Percentiles rank a stretch among this genome's conserved stretches.
Conservation (phyloP, 2,888 invertebrate species). For the Isoperla grammatica region DNA sequence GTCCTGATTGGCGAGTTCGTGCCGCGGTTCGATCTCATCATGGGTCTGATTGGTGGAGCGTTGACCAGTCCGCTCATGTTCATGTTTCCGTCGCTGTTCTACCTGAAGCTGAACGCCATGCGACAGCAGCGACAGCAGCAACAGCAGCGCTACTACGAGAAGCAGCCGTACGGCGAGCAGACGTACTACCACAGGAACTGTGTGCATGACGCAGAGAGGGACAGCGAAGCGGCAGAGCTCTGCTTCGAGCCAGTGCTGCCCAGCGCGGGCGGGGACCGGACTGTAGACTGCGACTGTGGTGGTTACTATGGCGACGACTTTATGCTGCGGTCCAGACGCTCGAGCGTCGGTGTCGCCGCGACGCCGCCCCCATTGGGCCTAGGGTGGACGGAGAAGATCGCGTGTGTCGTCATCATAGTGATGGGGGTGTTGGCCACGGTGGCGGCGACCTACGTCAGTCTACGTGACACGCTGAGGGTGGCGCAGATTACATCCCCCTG, state of each 20-base stretch:
- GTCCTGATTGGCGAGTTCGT: slow-evolving; percentile 75
- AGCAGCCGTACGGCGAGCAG: slow-evolving; percentile 33
- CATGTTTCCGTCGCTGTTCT: slow-evolving; percentile 76
- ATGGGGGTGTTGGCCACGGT: slow-evolving; percentile 57
- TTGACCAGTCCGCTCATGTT: slow-evolving; percentile 79
- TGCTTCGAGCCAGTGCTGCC: slow-evolving; percentile 3
- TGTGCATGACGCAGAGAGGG: slow-evolving; percentile 16
- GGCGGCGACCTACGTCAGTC: slow-evolving; percentile 64
- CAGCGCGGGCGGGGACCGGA: background rate
- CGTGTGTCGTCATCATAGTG: slow-evolving; percentile 53
- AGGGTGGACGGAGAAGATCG: slow-evolving; percentile 42
- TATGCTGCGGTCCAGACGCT: background rate
- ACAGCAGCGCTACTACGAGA: slow-evolving; percentile 21
- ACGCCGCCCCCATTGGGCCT: slow-evolving; percentile 29
- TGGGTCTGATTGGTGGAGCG: slow-evolving; percentile 80
- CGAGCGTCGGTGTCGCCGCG: background rate
- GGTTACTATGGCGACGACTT: background rate
- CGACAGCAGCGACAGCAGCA: slow-evolving; percentile 8
- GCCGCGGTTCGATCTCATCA: slow-evolving; percentile 78
- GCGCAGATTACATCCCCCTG: slow-evolving; percentile 68
- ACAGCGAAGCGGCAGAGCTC: slow-evolving; percentile 1
- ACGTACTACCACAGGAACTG: slow-evolving; percentile 29
- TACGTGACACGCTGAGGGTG: slow-evolving; percentile 57
- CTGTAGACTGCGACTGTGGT: background rate
- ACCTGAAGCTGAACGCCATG: slow-evolving; percentile 59